Evolutionary conservation across 2,113 vertebrate genomes (phyloP), one percentile per base, ranked within the genome.

Genomic region (Pionites leucogaster): DNA sequence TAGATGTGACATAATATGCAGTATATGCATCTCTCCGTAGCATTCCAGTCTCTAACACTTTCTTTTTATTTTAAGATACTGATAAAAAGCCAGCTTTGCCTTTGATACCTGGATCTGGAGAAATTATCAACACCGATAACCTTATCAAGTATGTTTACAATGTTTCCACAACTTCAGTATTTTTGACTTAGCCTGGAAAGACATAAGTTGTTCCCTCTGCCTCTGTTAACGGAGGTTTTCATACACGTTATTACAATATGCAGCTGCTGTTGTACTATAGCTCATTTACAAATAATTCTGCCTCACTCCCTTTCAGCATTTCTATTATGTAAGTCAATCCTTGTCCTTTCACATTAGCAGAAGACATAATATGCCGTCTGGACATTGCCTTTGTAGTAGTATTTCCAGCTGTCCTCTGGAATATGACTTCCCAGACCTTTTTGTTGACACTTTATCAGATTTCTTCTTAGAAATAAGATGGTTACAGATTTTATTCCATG

Each of bases 101-200:
- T 12, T 97, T 99, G 94, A 96, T 99, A 64, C 99, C 99, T 91
- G 99, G 99, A 92, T 97, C 97, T 97, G 99, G 99, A 95, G 98
- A 98, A 89, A 97, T 99, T 90, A 98, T 99, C 97, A 98, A 99
- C 94, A 86, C 91, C 65, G 99, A 99, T 96, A 98, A 99, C 92
- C 94, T 99, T 84, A 99, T 99, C 96, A 99, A 99, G 99, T 99
- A 98, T 8, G 98, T 98, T 71, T 89, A 25, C 7, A 9, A 75
- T 75, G 33, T 53, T 90, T 64, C 28, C 25, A 13, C 18, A 53
- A 24, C 35, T 75, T 86, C n/a, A 41, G 0, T 80, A 31, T 28
- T 76, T 91, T 60, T 75, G 44, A 50, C 1, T 1, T 79, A 72
- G n/a, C 16, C 10, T 81, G 55, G 3, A 59, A 59, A 59, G 57